Base-by-base conservation (phyloP, 2,888 invertebrate species). In the Desoria tigrina region DNA sequence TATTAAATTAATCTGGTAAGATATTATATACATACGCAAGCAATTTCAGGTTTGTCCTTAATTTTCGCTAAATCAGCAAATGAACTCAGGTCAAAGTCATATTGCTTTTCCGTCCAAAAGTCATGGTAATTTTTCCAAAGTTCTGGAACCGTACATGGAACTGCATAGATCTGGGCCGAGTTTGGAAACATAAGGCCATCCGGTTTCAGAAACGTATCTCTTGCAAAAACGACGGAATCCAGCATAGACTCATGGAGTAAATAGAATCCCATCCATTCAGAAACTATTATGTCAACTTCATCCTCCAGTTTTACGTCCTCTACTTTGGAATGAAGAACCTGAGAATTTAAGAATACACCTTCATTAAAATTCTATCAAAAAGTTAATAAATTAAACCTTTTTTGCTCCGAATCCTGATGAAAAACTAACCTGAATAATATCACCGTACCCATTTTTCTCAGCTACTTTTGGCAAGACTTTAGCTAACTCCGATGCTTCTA, bases 181-280 rank as follows among this genome's bases (percentile, higher is more conserved):
- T 87, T 86, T 1, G 92, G 93, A 79, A 92, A 91, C 80, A 93
- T 84, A 3, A 84, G 78, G 0, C 93, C 92, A 72, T 83, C 84
- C 24, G 84, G 82, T 77, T 87, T 88, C 0, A 96, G 81, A 80
- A 90, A 93, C 70, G 85, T 86, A 78, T 95, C 90, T 75, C 93
- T 84, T 0, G 94, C 94, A 76, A 82, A 82, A 14, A 96, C 81
- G 2, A 97, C 90, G 0, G 94, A 92, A 79, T 94, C 91, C 61
- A 97, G 80, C 97, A 97, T 97, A 7, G 92, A 94, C 81, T 97
- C 96, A 78, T 95, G 96, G 18, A 97, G 81, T 37, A 97, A 83
- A 81, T 94, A 95, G 80, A 96, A 95, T 0, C 96, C 96, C 96
- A 97, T 97, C 96, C 96, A 97, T 82, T 97, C 96, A 0, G 95